A percentile compares a stretch with the other conserved stretches of the same genome.
Evolutionary conservation across 1,140 invertebrate genomes (phyloP).

Genomic region (Atta cephalotes): DNA sequence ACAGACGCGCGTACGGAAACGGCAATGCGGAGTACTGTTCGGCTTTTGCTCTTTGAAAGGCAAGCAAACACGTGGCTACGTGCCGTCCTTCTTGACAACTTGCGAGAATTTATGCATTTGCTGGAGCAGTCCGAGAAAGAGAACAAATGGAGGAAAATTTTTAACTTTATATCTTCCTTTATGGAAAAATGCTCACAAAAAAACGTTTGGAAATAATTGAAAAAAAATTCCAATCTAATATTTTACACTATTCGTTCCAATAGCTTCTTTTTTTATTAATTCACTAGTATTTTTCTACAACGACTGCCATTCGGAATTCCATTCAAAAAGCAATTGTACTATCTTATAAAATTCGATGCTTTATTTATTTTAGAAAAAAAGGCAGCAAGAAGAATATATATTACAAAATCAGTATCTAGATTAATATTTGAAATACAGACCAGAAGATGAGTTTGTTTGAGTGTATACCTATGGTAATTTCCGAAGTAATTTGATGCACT

Average conservation of each 20-base stretch:
- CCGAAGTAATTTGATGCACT: background rate
- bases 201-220: too few species aligned
- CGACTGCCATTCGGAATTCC: too few species aligned
- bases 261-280: too few species aligned
- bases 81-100: conserved; percentile 42
- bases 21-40: conserved; percentile 20
- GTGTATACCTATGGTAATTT: background rate
- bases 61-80: conserved; percentile 49
- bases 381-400: background rate
- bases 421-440: background rate
- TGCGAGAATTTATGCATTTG: conserved; percentile 45
- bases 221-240: too few species aligned
- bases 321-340: background rate
- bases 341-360: background rate
- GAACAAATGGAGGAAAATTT: background rate
- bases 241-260: too few species aligned
- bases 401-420: background rate
- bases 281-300: too few species aligned
- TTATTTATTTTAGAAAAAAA: background rate
- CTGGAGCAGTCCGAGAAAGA: conserved; percentile 7
- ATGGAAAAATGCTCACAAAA: too few species aligned
- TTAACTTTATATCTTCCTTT: background rate
- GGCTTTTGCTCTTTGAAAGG: conserved; percentile 45
- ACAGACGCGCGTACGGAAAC: conserved; percentile 21
- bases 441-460: background rate